Percentiles rank a stretch among this genome's conserved stretches.
phyloP scores from a whole-genome alignment of 2,797 vertebrate species.

The Linurgus olivaceus region DNA sequence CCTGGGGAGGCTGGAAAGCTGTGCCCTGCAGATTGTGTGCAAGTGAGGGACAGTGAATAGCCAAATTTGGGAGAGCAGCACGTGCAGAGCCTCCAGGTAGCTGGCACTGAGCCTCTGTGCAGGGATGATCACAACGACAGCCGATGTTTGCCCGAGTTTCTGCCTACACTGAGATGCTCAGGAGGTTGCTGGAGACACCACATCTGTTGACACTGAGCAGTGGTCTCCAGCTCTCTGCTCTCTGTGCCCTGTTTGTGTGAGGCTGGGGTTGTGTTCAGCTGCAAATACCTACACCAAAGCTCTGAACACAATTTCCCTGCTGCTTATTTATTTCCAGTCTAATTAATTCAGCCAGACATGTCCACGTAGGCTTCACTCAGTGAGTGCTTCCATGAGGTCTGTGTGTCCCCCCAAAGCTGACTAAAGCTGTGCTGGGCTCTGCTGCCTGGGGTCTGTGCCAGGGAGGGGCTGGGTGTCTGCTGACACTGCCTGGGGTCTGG shows the following conservation, averaged over 20 bases:
- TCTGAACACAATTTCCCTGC: not conserved
- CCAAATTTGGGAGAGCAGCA: not conserved
- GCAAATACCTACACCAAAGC: not conserved
- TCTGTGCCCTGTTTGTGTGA: not conserved
- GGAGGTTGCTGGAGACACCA: not conserved
- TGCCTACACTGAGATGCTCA: not conserved
- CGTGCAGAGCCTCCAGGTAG: not conserved
- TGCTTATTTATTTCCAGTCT: not conserved
- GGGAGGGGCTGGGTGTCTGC: accelerated
- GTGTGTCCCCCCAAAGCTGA: accelerated
- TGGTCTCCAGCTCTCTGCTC: not conserved
- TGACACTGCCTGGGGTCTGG: not conserved
- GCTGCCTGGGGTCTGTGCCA: not conserved
- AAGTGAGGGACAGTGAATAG: not conserved
- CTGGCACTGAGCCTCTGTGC: not conserved
- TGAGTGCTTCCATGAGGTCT: accelerated
- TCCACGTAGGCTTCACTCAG: not conserved
- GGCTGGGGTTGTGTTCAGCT: not conserved
- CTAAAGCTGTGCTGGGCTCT: not conserved
- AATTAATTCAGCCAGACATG: not conserved
- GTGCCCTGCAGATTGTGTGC: not conserved
- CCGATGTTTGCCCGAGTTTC: not conserved
- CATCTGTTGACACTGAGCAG: not conserved
- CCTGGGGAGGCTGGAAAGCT: not conserved
- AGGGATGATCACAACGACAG: not conserved